Conservation (phyloP, 2,797 vertebrate species). For the Margarornis squamiger region DNA sequence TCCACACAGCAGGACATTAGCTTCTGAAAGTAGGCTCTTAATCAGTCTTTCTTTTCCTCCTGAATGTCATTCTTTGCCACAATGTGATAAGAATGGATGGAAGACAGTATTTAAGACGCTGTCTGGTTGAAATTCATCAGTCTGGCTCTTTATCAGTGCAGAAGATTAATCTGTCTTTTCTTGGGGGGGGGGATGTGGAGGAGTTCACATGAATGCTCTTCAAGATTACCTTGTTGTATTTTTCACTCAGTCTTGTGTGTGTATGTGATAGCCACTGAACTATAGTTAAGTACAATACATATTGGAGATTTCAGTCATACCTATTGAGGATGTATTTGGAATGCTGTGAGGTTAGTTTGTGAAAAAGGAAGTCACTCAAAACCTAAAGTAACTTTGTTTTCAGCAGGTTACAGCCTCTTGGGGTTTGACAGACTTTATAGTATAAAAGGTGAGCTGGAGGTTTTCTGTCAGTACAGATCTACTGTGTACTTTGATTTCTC, state of each 20-base stretch:
- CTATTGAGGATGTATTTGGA: not conserved
- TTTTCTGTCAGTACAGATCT: not conserved
- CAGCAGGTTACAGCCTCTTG: not conserved
- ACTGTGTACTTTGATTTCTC: not conserved
- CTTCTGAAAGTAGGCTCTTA: slow-evolving; percentile 21
- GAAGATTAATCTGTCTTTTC: not conserved
- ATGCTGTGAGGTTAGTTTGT: not conserved
- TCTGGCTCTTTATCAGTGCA: not conserved
- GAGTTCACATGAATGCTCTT: not conserved
- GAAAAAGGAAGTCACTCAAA: not conserved
- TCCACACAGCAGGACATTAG: not conserved
- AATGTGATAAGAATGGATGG: not conserved
- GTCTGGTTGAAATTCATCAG: slow-evolving; percentile 1
- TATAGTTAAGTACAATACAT: not conserved
- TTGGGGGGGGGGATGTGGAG: not conserved
- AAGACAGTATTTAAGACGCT: not conserved
- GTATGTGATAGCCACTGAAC: not conserved
- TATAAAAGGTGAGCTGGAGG: not conserved
- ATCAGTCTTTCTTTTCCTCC: not conserved
- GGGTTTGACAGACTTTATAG: not conserved
- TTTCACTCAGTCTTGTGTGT: not conserved
- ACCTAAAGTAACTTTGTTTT: not conserved
- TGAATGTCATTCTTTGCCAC: not conserved
- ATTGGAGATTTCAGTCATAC: not conserved
- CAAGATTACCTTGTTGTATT: not conserved